Evolutionary conservation across 2,113 vertebrate genomes (phyloP).

Genomic region (Sinosuthora webbiana): DNA sequence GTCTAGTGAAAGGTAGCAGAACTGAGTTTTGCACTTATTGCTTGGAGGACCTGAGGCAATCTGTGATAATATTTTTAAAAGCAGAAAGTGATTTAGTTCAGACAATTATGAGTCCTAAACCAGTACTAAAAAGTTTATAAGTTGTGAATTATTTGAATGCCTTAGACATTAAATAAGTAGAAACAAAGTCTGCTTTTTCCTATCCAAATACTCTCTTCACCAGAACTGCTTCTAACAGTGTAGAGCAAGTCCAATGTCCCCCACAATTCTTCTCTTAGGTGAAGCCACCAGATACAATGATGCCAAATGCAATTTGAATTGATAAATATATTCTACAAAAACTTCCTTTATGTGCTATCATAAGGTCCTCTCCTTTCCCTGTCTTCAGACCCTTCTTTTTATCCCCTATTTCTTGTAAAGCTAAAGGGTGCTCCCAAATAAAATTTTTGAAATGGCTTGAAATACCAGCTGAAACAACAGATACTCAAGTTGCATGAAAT

Average conservation of each 20-base stretch:
- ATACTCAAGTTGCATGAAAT: neutral
- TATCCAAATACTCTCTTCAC: neutral
- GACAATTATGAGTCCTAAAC: neutral
- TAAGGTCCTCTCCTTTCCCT: neutral
- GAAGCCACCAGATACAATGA: neutral
- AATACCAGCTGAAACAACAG: neutral
- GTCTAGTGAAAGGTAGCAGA: neutral
- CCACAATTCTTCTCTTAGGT: neutral
- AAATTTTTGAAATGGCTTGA: neutral
- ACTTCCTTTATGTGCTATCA: neutral
- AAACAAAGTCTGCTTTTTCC: neutral
- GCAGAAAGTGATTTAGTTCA: neutral
- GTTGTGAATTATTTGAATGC: neutral
- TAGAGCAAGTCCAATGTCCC: neutral
- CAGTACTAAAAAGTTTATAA: neutral
- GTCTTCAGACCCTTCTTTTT: neutral
- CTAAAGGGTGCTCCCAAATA: neutral
- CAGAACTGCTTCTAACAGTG: neutral
- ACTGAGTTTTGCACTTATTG: neutral
- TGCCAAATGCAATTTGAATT: neutral
- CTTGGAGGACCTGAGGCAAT: neutral
- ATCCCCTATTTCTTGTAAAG: neutral
- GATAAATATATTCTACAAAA: neutral
- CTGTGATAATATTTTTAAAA: neutral
- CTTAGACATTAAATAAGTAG: neutral